These are phyloP conservation scores for Kryptopterus vitreolus DNA, from an alignment of 2,797 vertebrate species.

Conservation along the genomic window DNA sequence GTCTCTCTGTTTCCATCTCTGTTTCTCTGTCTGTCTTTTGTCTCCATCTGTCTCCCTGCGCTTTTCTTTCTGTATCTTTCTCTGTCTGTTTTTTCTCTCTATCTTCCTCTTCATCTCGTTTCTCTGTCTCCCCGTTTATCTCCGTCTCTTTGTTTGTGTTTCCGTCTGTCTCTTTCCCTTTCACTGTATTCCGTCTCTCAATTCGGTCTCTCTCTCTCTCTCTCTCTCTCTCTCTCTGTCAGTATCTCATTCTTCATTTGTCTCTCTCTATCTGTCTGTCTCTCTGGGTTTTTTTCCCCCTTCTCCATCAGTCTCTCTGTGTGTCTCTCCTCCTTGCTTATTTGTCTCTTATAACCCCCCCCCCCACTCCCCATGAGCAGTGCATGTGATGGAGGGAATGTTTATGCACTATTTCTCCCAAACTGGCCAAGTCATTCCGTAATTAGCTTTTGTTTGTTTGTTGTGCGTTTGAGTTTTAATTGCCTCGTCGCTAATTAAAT, in stretches of 20 bases:
- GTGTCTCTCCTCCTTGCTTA: background rate
- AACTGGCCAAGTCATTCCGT: conserved; percentile 60
- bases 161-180: too few relatives aligned
- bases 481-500: conserved; percentile 64
- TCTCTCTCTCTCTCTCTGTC: too few relatives aligned
- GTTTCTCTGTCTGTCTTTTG: background rate
- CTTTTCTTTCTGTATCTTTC: too few relatives aligned
- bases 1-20: background rate
- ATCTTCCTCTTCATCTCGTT: background rate
- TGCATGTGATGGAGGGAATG: conserved; percentile 51
- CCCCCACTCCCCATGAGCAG: conserved; percentile 64
- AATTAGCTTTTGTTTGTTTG: conserved; percentile 67
- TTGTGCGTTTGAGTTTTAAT: conserved; percentile 62
- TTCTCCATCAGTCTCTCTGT: background rate
- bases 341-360: background rate
- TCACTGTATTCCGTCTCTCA: too few relatives aligned
- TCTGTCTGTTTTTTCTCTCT: background rate
- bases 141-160: too few relatives aligned
- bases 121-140: background rate
- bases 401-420: conserved; percentile 57
- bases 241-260: too few relatives aligned
- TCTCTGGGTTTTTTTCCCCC: background rate
- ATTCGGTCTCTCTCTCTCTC: too few relatives aligned
- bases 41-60: background rate
- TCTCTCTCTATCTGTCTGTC: background rate